Percentiles rank a stretch among this genome's conserved stretches.
phyloP scores from a whole-genome alignment of 2,797 vertebrate species.

The Urocyon cinereoargenteus region DNA sequence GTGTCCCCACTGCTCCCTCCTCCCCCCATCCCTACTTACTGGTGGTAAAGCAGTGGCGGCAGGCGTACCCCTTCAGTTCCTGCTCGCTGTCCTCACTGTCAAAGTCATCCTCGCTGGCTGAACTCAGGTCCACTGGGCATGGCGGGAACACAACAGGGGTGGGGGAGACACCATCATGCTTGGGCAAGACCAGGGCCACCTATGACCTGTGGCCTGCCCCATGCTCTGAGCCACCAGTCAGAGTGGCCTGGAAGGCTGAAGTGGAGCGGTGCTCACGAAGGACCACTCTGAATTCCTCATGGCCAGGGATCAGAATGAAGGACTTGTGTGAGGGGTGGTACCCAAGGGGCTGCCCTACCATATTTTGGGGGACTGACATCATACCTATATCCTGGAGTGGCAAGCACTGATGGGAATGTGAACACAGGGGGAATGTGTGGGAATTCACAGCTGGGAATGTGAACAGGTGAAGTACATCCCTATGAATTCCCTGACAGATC shows the following conservation, averaged over 20 bases:
- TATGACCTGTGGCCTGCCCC: neutral
- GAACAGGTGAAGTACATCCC: neutral
- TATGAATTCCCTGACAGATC: neutral
- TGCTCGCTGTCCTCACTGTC: slow-evolving; percentile 99
- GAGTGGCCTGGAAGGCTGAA: neutral
- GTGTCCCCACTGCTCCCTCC: too few relatives aligned
- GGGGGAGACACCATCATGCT: slow-evolving; percentile 3
- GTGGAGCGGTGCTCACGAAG: neutral
- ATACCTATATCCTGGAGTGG: neutral
- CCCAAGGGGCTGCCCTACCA: neutral
- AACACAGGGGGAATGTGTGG: neutral
- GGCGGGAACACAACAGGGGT: neutral
- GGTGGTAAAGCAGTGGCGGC: slow-evolving; percentile 99
- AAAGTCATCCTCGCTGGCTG: slow-evolving; percentile 99
- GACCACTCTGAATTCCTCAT: neutral
- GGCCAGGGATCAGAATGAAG: neutral
- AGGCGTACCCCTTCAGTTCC: slow-evolving; percentile 99
- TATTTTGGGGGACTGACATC: neutral
- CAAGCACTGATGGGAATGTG: neutral
- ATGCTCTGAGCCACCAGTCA: neutral
- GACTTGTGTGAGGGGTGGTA: rapidly evolving
- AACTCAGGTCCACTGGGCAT: slow-evolving; percentile 97
- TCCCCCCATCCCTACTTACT: slow-evolving; percentile 89
- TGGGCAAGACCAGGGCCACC: neutral
- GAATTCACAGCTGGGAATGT: neutral